Percentiles rank a stretch among this genome's conserved stretches.
phyloP scores from a whole-genome alignment of 2,113 vertebrate genomes.

The Ellobius talpinus region DNA sequence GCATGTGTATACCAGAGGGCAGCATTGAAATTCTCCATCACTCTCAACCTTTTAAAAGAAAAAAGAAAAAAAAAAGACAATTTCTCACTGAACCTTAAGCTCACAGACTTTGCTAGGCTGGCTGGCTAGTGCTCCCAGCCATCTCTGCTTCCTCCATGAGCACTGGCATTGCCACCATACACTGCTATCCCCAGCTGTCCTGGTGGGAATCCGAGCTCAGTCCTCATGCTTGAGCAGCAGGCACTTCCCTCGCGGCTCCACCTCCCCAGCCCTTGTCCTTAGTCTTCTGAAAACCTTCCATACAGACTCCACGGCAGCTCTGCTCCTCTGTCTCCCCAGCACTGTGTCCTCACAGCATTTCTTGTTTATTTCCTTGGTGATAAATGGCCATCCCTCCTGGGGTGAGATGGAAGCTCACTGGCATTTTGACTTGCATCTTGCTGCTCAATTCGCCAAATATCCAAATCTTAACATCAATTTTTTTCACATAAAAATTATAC shows the following conservation, averaged over 20 bases:
- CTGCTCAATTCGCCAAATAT: background rate
- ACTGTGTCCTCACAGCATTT: background rate
- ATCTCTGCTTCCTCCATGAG: background rate
- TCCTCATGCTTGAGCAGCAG: background rate
- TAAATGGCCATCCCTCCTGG: background rate
- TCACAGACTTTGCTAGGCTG: background rate
- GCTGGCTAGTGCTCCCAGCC: background rate
- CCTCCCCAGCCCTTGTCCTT: background rate
- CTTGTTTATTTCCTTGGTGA: background rate
- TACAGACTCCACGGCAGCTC: background rate
- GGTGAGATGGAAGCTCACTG: background rate
- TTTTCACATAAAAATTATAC: background rate
- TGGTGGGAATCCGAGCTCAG: background rate
- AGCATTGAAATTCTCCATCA: background rate
- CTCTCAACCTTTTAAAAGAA: background rate
- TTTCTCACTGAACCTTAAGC: background rate
- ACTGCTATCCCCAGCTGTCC: background rate
- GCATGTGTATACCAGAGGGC: background rate
- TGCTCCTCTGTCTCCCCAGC: background rate
- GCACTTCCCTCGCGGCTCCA: rapidly evolving
- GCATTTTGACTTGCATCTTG: background rate
- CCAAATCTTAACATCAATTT: background rate
- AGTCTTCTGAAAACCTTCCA: background rate
- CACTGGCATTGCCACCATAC: background rate
- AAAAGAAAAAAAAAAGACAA: background rate